Evolutionary conservation across 2,888 invertebrate genomes (phyloP).

Genomic region (Eustalomyia histrio): DNA sequence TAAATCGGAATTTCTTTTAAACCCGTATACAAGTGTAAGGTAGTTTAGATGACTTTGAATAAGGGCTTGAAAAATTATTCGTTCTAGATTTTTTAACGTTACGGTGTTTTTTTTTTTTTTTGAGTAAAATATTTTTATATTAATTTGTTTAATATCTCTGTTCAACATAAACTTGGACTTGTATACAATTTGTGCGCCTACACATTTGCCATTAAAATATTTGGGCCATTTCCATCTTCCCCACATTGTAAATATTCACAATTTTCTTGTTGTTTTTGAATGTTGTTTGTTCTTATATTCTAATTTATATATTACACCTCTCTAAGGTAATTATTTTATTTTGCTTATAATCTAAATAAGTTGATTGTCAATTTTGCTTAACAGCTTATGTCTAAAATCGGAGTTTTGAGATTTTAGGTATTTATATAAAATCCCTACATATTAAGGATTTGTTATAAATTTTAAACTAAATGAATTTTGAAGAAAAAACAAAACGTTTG

Average conservation of each 20-base stretch:
- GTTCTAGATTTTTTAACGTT: slow-evolving; percentile 55
- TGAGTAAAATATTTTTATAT: neutral
- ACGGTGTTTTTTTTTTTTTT: slow-evolving; percentile 25
- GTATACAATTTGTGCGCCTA: slow-evolving; percentile 65
- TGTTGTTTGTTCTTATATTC: slow-evolving; percentile 42
- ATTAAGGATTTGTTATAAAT: too few species aligned
- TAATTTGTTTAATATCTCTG: slow-evolving; percentile 44
- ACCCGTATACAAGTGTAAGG: too few species aligned
- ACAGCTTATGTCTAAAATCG: too few species aligned
- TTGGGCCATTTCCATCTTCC: slow-evolving; percentile 60
- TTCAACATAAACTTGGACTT: slow-evolving; percentile 70
- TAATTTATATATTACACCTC: slow-evolving; percentile 52
- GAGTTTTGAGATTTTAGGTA: too few species aligned
- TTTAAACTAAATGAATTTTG: too few species aligned
- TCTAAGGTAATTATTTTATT: slow-evolving; percentile 50
- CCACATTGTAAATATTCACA: slow-evolving; percentile 31
- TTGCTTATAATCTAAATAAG: neutral
- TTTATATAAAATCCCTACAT: too few species aligned
- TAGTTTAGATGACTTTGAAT: too few species aligned
- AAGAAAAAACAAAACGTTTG: too few species aligned
- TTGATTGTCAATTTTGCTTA: neutral
- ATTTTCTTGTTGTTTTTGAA: slow-evolving; percentile 30
- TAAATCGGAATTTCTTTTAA: too few species aligned
- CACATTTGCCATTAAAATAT: slow-evolving; percentile 65
- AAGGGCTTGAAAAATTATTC: too few species aligned